Conservation (phyloP, 1,140 invertebrate genomes). For the Subanguina moxae region DNA sequence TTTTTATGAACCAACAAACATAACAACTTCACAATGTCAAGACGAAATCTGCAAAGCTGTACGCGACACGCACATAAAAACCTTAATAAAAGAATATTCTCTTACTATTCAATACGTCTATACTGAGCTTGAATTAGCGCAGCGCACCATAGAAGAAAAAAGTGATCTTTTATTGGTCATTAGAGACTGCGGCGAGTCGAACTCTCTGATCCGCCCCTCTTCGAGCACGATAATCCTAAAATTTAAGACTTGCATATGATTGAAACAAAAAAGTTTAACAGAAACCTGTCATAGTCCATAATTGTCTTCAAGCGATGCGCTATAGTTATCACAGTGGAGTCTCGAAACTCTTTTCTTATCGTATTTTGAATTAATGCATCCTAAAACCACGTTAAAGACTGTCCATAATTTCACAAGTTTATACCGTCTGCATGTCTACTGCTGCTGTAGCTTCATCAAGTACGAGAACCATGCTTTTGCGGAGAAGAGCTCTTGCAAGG, state of each 20-base stretch:
- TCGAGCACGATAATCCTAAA: conserved; percentile 69
- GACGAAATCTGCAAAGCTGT: too few species aligned
- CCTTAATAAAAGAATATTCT: too few species aligned
- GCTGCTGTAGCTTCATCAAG: conserved; percentile 62
- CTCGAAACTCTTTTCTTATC: conserved; percentile 58
- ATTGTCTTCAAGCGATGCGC: conserved; percentile 66
- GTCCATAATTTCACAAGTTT: too few species aligned
- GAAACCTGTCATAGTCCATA: conserved; percentile 66
- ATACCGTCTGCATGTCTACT: conserved; percentile 43
- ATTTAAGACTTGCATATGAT: conserved; percentile 56
- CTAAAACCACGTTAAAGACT: conserved; percentile 50
- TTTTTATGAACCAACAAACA: too few species aligned
- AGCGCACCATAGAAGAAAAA: conserved; percentile 33
- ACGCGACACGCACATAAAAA: too few species aligned
- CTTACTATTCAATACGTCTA: too few species aligned
- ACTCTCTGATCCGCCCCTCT: conserved; percentile 61
- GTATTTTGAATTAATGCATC: conserved; percentile 61
- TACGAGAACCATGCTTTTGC: conserved; percentile 59
- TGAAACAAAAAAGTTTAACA: not conserved
- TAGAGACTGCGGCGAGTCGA: conserved; percentile 58
- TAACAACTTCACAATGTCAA: too few species aligned
- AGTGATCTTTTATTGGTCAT: conserved; percentile 37
- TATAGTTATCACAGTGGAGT: conserved; percentile 65
- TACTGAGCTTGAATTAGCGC: too few species aligned
- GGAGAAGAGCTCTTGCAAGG: conserved; percentile 63